Percentiles rank a stretch among this genome's conserved stretches.
These are phyloP conservation scores for Danio kyathit DNA, from an alignment of 2,797 vertebrate species.

Conservation along the genomic window DNA sequence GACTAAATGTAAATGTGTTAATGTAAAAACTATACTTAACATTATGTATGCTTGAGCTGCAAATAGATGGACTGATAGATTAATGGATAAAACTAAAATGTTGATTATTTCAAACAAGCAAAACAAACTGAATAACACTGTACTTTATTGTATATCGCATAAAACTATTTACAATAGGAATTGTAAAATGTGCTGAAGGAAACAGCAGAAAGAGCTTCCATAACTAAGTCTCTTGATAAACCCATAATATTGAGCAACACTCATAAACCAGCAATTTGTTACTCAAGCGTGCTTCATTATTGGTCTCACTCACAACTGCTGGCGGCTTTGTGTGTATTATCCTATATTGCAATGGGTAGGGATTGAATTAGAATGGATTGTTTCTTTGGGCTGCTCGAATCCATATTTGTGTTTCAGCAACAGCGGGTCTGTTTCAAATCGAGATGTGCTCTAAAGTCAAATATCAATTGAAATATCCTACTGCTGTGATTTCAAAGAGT, in stretches of 20 bases:
- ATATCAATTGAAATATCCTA: not conserved
- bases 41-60: no score
- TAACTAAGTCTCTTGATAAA: conserved; percentile 11
- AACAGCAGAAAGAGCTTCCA: conserved; percentile 10
- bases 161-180: not conserved
- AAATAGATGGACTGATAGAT: no score
- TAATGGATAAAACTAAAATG: not conserved
- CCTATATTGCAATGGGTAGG: conserved; percentile 11
- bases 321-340: conserved; percentile 17
- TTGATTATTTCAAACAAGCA: not conserved
- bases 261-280: conserved; percentile 38
- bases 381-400: conserved; percentile 26
- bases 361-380: conserved; percentile 52
- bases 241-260: conserved; percentile 32
- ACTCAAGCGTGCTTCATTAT: conserved; percentile 34
- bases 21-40: no score
- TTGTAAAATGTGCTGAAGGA: not conserved
- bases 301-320: conserved; percentile 31
- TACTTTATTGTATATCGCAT: not conserved
- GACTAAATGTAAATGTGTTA: no score
- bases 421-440: not conserved
- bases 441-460: not conserved
- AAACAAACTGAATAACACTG: not conserved
- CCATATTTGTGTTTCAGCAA: conserved; percentile 37
- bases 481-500: not conserved